phyloP scores from a whole-genome alignment of 2,113 vertebrate genomes.

The Crocuta crocuta region DNA sequence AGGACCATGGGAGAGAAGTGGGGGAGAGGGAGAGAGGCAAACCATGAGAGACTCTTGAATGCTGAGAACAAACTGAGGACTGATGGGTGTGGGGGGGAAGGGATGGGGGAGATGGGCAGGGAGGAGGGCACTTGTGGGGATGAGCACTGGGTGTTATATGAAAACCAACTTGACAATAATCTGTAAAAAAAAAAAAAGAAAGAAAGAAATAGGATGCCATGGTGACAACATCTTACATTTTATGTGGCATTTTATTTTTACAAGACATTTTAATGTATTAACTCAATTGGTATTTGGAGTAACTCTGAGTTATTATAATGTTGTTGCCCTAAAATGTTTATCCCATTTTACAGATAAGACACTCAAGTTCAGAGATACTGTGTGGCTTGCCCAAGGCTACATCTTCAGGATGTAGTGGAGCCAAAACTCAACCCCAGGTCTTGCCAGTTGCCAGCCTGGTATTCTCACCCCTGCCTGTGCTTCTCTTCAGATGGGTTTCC shows the following conservation, averaged over 20 bases:
- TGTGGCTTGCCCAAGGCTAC: neutral
- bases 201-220: neutral
- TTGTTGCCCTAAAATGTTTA: neutral
- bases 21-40: too few relatives aligned
- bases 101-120: too few relatives aligned
- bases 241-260: neutral
- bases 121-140: too few relatives aligned
- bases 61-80: too few relatives aligned
- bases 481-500: neutral
- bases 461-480: neutral
- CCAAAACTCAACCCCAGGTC: neutral
- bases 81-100: too few relatives aligned
- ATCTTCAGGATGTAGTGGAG: neutral
- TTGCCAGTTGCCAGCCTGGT: neutral
- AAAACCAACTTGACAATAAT: too few relatives aligned
- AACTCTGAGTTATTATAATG: neutral
- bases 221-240: neutral
- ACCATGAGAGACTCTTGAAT: too few relatives aligned
- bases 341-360: neutral
- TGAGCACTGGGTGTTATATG: too few relatives aligned
- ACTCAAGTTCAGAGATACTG: neutral
- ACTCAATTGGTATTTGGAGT: neutral
- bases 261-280: neutral
- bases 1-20: too few relatives aligned
- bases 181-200: too few relatives aligned